A percentile compares a stretch with the other conserved stretches of the same genome.
phyloP scores from a whole-genome alignment of 2,888 invertebrate genomes.

The Aelia acuminata region DNA sequence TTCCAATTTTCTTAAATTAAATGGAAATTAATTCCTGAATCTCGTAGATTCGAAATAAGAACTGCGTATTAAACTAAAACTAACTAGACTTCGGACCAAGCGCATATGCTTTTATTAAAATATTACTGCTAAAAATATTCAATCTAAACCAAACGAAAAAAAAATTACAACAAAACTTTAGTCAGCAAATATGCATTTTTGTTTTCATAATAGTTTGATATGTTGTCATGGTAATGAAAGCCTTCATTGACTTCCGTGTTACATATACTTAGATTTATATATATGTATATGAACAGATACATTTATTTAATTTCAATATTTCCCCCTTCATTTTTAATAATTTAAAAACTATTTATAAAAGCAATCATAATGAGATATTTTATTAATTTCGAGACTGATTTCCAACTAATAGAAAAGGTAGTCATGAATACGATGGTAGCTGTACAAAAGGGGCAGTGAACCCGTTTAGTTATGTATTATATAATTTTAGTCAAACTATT shows the following conservation, averaged over 20 bases:
- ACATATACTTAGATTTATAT: neutral
- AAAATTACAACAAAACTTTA: neutral
- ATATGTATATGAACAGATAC: neutral
- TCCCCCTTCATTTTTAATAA: neutral
- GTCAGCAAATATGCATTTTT: slow-evolving; percentile 3
- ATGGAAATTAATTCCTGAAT: neutral
- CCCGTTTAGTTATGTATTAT: neutral
- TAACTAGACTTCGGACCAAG: neutral
- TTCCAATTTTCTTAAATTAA: neutral
- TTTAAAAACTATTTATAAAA: neutral
- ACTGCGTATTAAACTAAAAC: neutral
- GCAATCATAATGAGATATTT: neutral
- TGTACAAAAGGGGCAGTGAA: neutral
- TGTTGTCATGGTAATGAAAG: slow-evolving; percentile 9
- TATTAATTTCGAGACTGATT: neutral
- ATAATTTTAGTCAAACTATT: neutral
- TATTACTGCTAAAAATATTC: slow-evolving; percentile 10
- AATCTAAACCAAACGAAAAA: slow-evolving; percentile 8
- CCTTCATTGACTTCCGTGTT: slow-evolving; percentile 19
- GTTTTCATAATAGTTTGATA: slow-evolving; percentile 16
- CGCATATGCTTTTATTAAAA: slow-evolving; percentile 1
- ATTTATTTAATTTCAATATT: neutral
- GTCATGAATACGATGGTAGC: no score
- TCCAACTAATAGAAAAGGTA: neutral
- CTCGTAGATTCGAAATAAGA: neutral